phyloP scores from a whole-genome alignment of 2,113 vertebrate species.

The Astur gentilis region DNA sequence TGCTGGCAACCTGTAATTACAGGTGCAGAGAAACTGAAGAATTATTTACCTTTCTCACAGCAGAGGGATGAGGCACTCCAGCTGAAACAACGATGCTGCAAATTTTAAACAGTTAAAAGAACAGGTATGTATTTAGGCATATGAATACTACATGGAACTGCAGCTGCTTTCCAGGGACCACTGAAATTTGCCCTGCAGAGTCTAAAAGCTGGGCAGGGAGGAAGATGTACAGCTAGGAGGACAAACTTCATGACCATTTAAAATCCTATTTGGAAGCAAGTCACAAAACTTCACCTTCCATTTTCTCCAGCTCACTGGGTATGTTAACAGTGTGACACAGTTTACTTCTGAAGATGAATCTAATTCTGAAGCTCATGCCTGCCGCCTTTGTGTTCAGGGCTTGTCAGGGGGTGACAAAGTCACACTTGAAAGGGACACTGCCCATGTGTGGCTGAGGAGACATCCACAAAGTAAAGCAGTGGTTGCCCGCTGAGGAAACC shows the following conservation, averaged over 20 bases:
- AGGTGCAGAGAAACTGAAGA: neutral
- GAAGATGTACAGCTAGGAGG: neutral
- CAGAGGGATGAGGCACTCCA: neutral
- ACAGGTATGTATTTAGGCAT: neutral
- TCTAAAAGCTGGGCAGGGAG: neutral
- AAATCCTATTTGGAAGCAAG: neutral
- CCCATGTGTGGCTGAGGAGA: neutral
- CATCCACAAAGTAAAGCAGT: neutral
- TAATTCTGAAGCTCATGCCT: neutral
- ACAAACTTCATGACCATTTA: neutral
- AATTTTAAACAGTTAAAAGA: neutral
- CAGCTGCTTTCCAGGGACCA: neutral
- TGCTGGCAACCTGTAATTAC: neutral
- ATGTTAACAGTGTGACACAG: neutral
- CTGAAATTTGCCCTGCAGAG: neutral
- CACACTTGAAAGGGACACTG: accelerated
- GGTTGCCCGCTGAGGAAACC: accelerated
- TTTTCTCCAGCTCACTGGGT: neutral
- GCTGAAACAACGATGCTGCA: neutral
- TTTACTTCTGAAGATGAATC: neutral
- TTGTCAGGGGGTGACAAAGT: neutral
- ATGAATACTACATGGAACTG: neutral
- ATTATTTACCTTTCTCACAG: neutral
- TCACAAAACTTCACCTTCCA: neutral
- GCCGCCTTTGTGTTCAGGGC: neutral